Evolutionary conservation across 2,113 vertebrate species (phyloP).

Genomic region (Halichoerus grypus): DNA sequence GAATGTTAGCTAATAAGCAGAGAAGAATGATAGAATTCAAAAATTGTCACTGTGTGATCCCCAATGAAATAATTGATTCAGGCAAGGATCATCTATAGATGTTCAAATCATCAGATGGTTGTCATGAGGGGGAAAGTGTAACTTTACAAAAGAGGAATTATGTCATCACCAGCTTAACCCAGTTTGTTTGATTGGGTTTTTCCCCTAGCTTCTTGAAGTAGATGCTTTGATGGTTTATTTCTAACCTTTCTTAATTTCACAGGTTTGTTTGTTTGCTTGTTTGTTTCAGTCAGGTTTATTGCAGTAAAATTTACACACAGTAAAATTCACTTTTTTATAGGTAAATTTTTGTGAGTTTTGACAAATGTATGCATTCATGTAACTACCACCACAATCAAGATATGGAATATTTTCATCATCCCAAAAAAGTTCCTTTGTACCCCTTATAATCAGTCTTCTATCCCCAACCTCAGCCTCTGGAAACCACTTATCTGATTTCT

Average conservation of each 20-base stretch:
- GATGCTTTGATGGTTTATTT: conserved; percentile 6
- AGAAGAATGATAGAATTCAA: not conserved
- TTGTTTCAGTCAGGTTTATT: not conserved
- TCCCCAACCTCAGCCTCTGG: not conserved
- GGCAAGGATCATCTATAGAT: not conserved
- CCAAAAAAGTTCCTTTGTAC: not conserved
- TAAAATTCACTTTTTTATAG: not conserved
- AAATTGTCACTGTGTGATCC: not conserved
- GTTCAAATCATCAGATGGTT: not conserved
- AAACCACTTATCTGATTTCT: not conserved
- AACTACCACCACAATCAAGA: not conserved
- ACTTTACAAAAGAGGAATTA: conserved; percentile 32
- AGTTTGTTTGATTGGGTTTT: not conserved
- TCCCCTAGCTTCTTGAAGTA: not conserved
- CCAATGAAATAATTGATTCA: conserved; percentile 36
- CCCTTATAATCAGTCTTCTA: not conserved
- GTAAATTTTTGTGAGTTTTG: not conserved
- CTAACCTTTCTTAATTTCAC: not conserved
- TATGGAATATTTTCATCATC: not conserved
- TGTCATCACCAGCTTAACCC: not conserved
- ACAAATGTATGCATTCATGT: not conserved
- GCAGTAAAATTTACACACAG: not conserved
- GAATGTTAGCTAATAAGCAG: not conserved
- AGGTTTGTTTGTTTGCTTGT: not conserved
- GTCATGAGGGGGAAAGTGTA: not conserved